Percentiles rank a stretch among this genome's conserved stretches.
Evolutionary conservation across 2,797 vertebrate genomes (phyloP).

Genomic region (Nyctalus aviator): DNA sequence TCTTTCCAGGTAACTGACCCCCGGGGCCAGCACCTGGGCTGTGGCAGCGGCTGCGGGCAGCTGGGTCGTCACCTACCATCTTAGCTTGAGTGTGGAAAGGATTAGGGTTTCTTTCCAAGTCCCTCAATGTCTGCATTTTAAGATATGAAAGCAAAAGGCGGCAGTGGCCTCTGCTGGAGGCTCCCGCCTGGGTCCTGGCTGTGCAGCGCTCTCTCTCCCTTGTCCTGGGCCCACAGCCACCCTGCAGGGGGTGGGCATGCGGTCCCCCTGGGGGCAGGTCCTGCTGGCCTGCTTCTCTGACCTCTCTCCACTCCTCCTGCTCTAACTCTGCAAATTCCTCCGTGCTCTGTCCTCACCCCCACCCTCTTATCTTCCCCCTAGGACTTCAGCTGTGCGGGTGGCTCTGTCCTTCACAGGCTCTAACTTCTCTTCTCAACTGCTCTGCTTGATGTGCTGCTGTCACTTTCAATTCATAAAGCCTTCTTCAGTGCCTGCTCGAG

Average conservation of each 20-base stretch:
- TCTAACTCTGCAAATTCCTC: not conserved
- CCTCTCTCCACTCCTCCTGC: not conserved
- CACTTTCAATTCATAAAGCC: too few species aligned
- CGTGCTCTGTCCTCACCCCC: not conserved
- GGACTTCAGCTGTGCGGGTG: not conserved
- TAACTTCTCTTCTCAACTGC: not conserved
- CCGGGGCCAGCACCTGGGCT: fast-evolving
- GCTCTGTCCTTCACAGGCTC: not conserved
- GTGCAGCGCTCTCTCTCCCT: too few species aligned
- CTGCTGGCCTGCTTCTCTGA: not conserved
- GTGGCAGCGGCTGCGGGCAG: fast-evolving
- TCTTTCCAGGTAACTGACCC: constrained; percentile 92
- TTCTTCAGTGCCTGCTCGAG: not conserved
- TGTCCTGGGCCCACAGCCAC: fast-evolving
- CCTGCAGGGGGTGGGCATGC: fast-evolving
- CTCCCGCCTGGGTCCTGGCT: not conserved
- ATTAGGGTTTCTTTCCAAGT: not conserved
- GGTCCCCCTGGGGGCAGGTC: not conserved
- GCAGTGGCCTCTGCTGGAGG: not conserved
- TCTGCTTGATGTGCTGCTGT: not conserved
- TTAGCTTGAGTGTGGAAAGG: not conserved
- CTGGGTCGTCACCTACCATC: too few species aligned
- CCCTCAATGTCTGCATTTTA: not conserved
- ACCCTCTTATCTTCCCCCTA: not conserved
- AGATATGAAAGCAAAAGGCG: not conserved